Evolutionary conservation across 2,888 invertebrate genomes (phyloP).

Genomic region (Dioctria rufipes): DNA sequence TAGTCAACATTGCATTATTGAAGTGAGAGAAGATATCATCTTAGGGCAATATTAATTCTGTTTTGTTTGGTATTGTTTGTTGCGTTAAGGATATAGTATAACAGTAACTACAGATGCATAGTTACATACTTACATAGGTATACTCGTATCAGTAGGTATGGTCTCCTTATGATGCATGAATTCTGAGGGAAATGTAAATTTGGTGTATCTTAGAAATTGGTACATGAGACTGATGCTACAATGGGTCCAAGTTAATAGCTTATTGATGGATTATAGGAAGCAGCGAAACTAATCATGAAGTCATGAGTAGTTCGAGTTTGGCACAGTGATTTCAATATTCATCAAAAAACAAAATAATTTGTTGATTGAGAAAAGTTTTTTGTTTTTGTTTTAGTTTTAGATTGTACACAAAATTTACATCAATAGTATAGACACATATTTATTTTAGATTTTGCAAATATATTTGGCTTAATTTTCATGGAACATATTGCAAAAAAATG

Average conservation of each 20-base stretch:
- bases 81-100: constrained; percentile 8
- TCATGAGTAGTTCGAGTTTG: constrained; percentile 1
- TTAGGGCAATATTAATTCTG: constrained; percentile 35
- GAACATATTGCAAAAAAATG: no score
- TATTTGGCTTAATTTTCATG: no score
- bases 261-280: constrained; percentile 10
- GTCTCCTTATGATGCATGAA: not conserved
- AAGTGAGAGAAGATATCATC: constrained; percentile 37
- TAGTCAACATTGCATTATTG: constrained; percentile 4
- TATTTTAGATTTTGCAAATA: no score
- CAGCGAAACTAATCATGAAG: constrained; percentile 14
- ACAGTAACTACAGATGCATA: not conserved
- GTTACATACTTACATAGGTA: constrained; percentile 2
- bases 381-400: no score
- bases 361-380: no score
- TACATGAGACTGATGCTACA: constrained; percentile 5
- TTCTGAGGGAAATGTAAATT: constrained; percentile 39
- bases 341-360: no score
- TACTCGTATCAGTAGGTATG: not conserved
- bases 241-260: constrained; percentile 17
- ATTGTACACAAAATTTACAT: no score
- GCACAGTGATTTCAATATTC: no score
- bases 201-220: constrained; percentile 21
- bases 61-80: constrained; percentile 28
- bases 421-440: no score